A percentile compares a stretch with the other conserved stretches of the same genome.
These are phyloP conservation scores for Leistus spinibarbis DNA, from an alignment of 2,888 invertebrate genomes.

Conservation along the genomic window DNA sequence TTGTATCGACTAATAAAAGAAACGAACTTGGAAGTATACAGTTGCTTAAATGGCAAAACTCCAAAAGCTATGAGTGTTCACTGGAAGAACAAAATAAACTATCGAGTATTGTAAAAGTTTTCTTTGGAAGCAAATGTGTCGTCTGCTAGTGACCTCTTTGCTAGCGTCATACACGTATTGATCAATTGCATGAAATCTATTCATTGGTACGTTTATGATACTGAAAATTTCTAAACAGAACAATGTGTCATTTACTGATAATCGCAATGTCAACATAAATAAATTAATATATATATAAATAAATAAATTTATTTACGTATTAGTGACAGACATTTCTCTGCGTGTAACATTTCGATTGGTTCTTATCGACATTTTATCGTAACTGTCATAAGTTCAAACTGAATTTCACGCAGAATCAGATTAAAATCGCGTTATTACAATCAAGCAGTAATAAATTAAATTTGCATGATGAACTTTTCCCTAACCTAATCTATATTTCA, in stretches of 20 bases:
- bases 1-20: conserved; percentile 26
- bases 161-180: not conserved
- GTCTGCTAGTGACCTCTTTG: conserved; percentile 14
- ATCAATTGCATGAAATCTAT: no score
- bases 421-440: not conserved
- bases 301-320: not conserved
- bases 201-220: not conserved
- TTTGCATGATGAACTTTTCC: not conserved
- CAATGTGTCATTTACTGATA: no score
- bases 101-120: conserved; percentile 31
- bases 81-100: conserved; percentile 9
- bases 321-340: not conserved
- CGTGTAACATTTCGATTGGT: not conserved
- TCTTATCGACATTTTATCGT: not conserved
- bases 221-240: not conserved
- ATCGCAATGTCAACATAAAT: no score
- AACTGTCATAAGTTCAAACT: not conserved
- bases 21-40: conserved; percentile 18
- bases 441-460: not conserved
- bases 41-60: conserved; percentile 28
- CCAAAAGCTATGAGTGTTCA: conserved; percentile 24
- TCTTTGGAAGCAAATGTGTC: conserved; percentile 30
- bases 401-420: not conserved
- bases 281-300: not conserved
- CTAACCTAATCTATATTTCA: not conserved